Evolutionary conservation across 92 coral and sea anemone genomes (phyloP).

Genomic region (Epizoanthus illoricatus): DNA sequence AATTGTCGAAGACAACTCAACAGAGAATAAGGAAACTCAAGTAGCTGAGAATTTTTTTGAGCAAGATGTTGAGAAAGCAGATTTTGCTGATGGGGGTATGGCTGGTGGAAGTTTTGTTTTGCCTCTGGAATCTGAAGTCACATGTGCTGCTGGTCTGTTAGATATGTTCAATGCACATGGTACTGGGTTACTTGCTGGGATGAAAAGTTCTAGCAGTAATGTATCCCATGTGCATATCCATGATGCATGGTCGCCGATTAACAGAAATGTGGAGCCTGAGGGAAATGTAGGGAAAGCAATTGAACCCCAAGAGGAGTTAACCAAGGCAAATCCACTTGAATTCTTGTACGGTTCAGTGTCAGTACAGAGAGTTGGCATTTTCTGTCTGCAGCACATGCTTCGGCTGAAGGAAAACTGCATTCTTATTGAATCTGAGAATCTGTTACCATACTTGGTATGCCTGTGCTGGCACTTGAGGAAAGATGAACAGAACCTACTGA

Average conservation of each 20-base stretch:
- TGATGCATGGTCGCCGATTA: conserved; percentile 5
- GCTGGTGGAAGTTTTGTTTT: neutral
- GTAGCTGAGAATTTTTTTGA: neutral
- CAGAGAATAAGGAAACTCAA: neutral
- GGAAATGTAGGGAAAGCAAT: neutral
- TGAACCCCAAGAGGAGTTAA: neutral
- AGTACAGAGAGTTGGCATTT: conserved; percentile 69
- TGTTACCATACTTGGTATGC: conserved; percentile 62
- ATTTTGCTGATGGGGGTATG: conserved; percentile 25
- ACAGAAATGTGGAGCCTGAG: conserved; percentile 5
- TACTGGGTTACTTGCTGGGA: neutral
- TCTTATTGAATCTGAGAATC: conserved; percentile 55
- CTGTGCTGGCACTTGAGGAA: conserved; percentile 60
- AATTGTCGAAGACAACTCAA: neutral
- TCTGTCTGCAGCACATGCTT: conserved; percentile 68
- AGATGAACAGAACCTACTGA: conserved; percentile 42
- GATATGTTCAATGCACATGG: conserved; percentile 3
- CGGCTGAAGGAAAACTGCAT: conserved; percentile 62
- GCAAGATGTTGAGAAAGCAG: conserved; percentile 10
- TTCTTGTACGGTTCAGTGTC: conserved; percentile 56
- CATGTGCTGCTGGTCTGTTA: conserved; percentile 16
- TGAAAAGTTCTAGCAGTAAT: conserved; percentile 1
- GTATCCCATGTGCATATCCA: conserved; percentile 20
- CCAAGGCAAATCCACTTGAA: neutral
- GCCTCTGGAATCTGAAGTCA: conserved; percentile 17